Evolutionary conservation across 1,140 invertebrate genomes (phyloP), one percentile per base, ranked within the genome.

Genomic region (Neodiprion fabricii): DNA sequence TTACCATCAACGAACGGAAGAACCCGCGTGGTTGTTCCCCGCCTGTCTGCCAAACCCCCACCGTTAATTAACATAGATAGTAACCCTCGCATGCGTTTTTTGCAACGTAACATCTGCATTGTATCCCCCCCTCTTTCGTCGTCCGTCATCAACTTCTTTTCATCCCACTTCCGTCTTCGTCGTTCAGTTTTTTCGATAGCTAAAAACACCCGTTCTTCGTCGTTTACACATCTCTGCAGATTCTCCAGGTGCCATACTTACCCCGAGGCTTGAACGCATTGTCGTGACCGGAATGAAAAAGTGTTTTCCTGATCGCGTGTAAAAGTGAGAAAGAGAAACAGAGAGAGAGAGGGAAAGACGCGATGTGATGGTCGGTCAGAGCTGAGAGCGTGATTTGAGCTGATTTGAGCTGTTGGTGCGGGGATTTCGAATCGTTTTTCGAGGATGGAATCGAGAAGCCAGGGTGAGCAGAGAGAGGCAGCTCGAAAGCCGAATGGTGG

Each of bases 1-100:
- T 61, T 61, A 61, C 53, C 11, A 40, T 40, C 28, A 40, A 17
- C 53, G 53, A 9, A 61, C 53, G 53, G 53, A 61, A 61, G 53
- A 61, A 61, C 53, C 53, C 53, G 28, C 53, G 53, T 5, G 28
- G 5, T 40, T 40, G 28, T 40, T 40, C 11, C 53, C 53, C 11
- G n/a, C 53, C 53, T 14, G 53, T 17, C 53, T 12, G n/a, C 53
- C 53, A 61, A 11, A 12, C 53, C 53, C 53, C 53, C 9, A 14
- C 53, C 53, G 53, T 61, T 61, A 61, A 61, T 61, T 61, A 61
- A 61, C 53, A 61, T 61, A 61, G 53, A 61, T 61, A 61, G 53
- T 61, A 61, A 61, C 53, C 28, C 28, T 40, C 53, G 53, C 9
- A 40, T 40, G 28, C 9, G 8, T 61, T 61, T 61, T 61, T 61